phyloP scores from a whole-genome alignment of 2,797 vertebrate genomes.

The Tapera naevia region DNA sequence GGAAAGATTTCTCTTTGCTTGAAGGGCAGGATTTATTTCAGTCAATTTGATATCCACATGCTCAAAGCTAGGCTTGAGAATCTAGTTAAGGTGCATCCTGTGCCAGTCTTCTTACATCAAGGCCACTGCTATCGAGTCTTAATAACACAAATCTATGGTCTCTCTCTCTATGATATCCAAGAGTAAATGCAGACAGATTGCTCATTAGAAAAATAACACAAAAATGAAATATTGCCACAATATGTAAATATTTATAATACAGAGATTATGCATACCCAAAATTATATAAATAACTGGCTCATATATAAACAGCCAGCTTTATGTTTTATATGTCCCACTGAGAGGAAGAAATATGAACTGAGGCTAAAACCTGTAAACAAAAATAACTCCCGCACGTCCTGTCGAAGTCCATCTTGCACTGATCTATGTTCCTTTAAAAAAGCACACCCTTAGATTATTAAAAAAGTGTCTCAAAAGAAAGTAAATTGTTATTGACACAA shows the following conservation, averaged over 20 bases:
- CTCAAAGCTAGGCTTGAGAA: neutral
- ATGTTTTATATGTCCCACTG: neutral
- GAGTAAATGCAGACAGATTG: neutral
- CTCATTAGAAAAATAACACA: neutral
- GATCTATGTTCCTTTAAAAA: conserved; percentile 22
- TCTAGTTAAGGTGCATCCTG: neutral
- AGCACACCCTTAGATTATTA: conserved; percentile 27
- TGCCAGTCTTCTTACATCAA: neutral
- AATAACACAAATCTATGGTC: neutral
- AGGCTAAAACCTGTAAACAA: conserved; percentile 50
- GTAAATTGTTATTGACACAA: conserved; percentile 37
- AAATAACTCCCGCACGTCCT: conserved; percentile 18
- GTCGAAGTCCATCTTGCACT: neutral
- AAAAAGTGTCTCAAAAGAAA: neutral
- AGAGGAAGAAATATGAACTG: conserved; percentile 43
- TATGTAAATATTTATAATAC: conserved; percentile 14
- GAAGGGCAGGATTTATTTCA: neutral
- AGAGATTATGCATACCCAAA: neutral
- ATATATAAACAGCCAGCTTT: conserved; percentile 4
- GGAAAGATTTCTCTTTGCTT: neutral
- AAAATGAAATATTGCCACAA: neutral
- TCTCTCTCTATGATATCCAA: neutral
- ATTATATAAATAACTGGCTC: neutral
- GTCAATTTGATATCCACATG: neutral
- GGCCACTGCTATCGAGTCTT: neutral